Evolutionary conservation across 2,113 vertebrate genomes (phyloP).

Genomic region (Ahaetulla prasina): DNA sequence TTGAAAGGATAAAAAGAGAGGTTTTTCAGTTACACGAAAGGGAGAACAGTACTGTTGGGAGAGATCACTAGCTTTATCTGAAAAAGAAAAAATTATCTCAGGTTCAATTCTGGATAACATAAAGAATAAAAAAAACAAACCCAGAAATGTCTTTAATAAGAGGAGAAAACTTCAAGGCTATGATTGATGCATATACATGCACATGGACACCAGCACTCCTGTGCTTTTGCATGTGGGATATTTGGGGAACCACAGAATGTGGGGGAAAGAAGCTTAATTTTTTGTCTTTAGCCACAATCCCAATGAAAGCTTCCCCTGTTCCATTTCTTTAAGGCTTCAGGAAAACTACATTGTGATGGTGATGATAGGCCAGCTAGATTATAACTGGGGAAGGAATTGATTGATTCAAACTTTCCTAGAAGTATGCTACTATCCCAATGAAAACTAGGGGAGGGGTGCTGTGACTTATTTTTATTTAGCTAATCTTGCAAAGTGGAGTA

Average conservation of each 20-base stretch:
- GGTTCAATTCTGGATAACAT: not conserved
- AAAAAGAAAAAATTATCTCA: not conserved
- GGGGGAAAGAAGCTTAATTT: not conserved
- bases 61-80: not conserved
- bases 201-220: not conserved
- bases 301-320: not conserved
- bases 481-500: not conserved
- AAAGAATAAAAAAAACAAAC: slow-evolving; percentile 7
- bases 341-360: not conserved
- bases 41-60: not conserved
- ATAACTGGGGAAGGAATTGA: not conserved
- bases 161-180: not conserved
- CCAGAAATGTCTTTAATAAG: not conserved
- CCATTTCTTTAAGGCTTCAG: not conserved
- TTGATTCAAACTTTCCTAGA: not conserved
- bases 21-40: slow-evolving; percentile 43
- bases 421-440: not conserved
- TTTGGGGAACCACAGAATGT: not conserved
- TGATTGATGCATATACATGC: not conserved
- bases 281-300: not conserved
- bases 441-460: not conserved
- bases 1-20: slow-evolving; percentile 57
- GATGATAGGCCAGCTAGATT: not conserved
- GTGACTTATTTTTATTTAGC: not conserved
- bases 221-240: not conserved